Evolutionary conservation across 2,797 vertebrate genomes (phyloP).

Genomic region (Acomys russatus): DNA sequence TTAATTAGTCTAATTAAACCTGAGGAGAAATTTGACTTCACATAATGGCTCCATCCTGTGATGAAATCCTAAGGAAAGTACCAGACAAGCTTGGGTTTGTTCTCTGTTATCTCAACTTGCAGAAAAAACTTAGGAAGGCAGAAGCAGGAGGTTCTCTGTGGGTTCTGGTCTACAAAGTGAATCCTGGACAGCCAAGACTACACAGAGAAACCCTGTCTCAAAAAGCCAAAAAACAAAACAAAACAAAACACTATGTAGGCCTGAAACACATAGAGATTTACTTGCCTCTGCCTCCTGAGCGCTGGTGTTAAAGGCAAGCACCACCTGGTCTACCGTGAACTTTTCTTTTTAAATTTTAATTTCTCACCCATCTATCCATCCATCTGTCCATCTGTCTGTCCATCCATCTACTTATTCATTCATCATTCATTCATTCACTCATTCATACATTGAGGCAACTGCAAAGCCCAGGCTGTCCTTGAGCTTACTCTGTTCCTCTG

Average conservation of each 20-base stretch:
- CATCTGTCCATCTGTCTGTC: no score
- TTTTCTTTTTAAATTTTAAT: neutral
- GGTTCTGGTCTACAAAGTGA: no score
- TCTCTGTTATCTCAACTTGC: neutral
- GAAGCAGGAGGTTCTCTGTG: no score
- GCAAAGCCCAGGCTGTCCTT: neutral
- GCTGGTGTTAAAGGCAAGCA: neutral
- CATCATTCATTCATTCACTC: neutral
- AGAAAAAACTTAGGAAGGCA: neutral
- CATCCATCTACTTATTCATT: no score
- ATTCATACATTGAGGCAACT: neutral
- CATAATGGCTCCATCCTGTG: neutral
- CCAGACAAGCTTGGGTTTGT: neutral
- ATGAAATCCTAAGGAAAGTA: neutral
- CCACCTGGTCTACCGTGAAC: no score
- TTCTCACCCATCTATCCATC: neutral
- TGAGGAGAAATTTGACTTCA: conserved; percentile 13
- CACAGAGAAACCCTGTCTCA: no score
- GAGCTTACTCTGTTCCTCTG: neutral
- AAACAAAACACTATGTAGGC: neutral
- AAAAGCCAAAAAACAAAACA: no score
- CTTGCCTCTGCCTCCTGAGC: neutral
- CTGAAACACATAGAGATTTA: neutral
- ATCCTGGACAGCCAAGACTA: no score
- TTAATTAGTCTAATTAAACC: neutral